Conservation (phyloP, 2,888 invertebrate genomes). For the Ommatoiulus sabulosus region DNA sequence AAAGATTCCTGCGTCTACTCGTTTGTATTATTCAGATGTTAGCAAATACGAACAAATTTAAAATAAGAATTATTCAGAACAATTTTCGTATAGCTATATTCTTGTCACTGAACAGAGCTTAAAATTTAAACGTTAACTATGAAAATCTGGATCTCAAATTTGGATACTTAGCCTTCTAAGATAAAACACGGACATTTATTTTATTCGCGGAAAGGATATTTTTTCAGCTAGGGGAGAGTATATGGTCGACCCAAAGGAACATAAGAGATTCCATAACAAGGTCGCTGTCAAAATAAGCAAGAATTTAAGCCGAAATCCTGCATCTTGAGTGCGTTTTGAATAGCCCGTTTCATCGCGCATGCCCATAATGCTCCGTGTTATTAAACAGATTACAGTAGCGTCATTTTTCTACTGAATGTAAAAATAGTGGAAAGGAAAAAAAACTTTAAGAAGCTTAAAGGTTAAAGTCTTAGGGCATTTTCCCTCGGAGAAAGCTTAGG, state of each 20-base stretch:
- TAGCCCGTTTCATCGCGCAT: background rate
- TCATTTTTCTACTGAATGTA: constrained; percentile 9
- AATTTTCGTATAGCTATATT: too few species aligned
- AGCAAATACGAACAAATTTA: too few species aligned
- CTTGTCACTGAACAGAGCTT: too few species aligned
- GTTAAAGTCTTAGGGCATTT: constrained; percentile 40
- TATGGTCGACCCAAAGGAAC: background rate
- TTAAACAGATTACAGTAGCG: constrained; percentile 21
- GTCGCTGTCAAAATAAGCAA: background rate
- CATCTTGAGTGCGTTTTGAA: background rate
- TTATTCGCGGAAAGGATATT: too few species aligned
- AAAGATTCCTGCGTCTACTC: too few species aligned
- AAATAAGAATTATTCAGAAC: too few species aligned
- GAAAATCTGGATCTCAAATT: too few species aligned
- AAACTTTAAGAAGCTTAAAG: constrained; percentile 19
- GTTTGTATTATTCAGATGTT: too few species aligned
- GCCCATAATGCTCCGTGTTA: background rate
- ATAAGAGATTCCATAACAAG: background rate
- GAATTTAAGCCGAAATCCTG: background rate
- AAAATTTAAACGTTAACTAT: background rate
- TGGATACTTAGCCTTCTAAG: too few species aligned
- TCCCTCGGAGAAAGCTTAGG: background rate
- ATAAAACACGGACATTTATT: too few species aligned
- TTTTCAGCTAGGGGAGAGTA: too few species aligned
- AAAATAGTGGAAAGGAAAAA: background rate